Conservation (phyloP, 2,797 vertebrate species). For the Lagorchestes hirsutus region DNA sequence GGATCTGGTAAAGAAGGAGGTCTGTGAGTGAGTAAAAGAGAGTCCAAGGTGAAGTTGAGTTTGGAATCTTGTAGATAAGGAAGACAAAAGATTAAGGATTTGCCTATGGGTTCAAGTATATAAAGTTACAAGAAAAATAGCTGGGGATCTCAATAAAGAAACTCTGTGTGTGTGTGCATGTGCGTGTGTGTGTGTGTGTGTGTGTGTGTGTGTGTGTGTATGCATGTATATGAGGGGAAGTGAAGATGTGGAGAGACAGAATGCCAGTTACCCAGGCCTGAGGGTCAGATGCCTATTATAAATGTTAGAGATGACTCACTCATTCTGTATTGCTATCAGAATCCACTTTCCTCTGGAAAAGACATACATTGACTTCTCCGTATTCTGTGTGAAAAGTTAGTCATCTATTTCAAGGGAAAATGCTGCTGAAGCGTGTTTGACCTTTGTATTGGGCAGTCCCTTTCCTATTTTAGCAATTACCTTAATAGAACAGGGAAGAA, state of each 20-base stretch:
- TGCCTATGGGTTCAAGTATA: not conserved
- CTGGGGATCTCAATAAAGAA: not conserved
- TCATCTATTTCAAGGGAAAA: not conserved
- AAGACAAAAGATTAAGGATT: not conserved
- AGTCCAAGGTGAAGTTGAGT: not conserved
- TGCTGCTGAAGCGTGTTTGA: not conserved
- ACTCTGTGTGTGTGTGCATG: not conserved
- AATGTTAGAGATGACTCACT: slow-evolving; percentile 54
- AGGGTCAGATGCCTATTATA: slow-evolving; percentile 45
- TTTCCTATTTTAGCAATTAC: slow-evolving; percentile 4
- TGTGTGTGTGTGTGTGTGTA: no score
- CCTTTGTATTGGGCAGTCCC: slow-evolving; percentile 30
- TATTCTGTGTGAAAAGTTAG: not conserved
- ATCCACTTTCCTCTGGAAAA: slow-evolving; percentile 51
- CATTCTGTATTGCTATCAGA: slow-evolving; percentile 59
- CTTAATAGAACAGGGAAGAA: slow-evolving; percentile 19
- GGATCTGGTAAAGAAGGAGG: not conserved
- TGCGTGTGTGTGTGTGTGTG: no score
- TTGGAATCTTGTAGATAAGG: not conserved
- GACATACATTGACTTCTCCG: not conserved
- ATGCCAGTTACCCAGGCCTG: slow-evolving; percentile 40
- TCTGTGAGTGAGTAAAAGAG: not conserved
- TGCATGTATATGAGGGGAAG: not conserved
- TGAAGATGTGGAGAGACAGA: slow-evolving; percentile 21
- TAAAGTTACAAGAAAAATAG: not conserved